Evolutionary conservation across 2,888 invertebrate genomes (phyloP), one percentile per base, ranked within the genome.

Genomic region (Polydrusus pterygomalis): DNA sequence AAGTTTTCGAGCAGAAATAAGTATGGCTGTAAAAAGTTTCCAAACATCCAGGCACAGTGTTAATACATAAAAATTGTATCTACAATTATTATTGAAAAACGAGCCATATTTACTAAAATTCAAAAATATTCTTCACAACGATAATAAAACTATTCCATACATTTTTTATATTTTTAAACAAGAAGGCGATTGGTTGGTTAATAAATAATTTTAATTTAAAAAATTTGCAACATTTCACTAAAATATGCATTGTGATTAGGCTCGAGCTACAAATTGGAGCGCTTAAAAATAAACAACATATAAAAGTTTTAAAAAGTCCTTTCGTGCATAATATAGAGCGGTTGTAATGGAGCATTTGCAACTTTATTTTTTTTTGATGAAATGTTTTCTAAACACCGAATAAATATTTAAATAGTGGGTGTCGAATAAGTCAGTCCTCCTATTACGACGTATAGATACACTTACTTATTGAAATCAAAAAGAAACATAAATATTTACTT

Each of bases 231-330:
- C n/a, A n/a, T 25, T 20, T 15, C 15, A 30, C 49, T 65, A 49
- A 65, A 49, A 65, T 65, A 65, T n/a, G n/a, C 1, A 25, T 65
- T 65, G 15, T 1, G 30, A 30, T 10, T 30, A 30, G 51, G 51
- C 30, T 65, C 34, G 15, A 49, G 15, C 17, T 49, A 65, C 49
- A 65, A 65, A 65, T 34, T 65, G 49, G 15, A 15, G 38, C 15
- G 65, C 49, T 15, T 49, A 65, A 65, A 65, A 15, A 65, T 9
- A 10, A 65, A 65, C 65, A 25, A 25, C 25, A 25, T 10, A 65
- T 65, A 65, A 65, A 65, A 65, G 49, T 51, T 65, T 51, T 49
- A 65, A 25, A 25, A 25, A 25, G 25, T 25, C 25, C 49, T 49
- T 51, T 17, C 51, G 51, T 49, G 51, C 34, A 49, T 25, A 65